Evolutionary conservation across 2,888 invertebrate genomes (phyloP).

Genomic region (Hydrotaea cyrtoneurina): DNA sequence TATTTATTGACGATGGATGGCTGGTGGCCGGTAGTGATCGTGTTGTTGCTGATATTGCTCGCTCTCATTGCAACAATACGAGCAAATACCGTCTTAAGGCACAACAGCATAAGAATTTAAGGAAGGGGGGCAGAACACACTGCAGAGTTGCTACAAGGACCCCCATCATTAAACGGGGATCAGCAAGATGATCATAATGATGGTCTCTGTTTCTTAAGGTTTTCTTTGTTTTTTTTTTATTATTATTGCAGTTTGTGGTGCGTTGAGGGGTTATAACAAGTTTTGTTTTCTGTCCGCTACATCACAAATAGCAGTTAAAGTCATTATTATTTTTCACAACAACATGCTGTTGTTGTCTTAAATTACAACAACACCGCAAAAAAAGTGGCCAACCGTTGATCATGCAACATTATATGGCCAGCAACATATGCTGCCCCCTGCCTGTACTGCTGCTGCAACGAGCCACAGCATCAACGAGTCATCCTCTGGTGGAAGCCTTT

Average conservation of each 20-base stretch:
- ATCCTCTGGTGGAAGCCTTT: neutral
- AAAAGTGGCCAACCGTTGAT: slow-evolving; percentile 14
- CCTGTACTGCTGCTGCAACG: neutral
- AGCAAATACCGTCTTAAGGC: neutral
- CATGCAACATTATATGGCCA: neutral
- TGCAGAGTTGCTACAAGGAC: slow-evolving; percentile 42
- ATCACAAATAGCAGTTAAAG: slow-evolving; percentile 22
- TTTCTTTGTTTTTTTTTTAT: neutral
- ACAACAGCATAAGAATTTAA: neutral
- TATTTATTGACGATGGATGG: slow-evolving; percentile 24
- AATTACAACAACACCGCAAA: slow-evolving; percentile 22
- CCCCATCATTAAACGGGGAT: slow-evolving; percentile 51
- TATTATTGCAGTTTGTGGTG: neutral
- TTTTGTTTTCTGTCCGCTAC: neutral
- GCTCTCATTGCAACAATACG: neutral
- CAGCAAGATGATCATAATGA: slow-evolving; percentile 50
- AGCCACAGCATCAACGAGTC: neutral
- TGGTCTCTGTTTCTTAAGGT: slow-evolving; percentile 15
- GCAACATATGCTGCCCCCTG: slow-evolving; percentile 8
- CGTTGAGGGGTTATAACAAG: slow-evolving; percentile 11
- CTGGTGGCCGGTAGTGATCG: neutral
- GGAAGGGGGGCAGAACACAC: neutral
- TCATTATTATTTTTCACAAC: slow-evolving; percentile 14
- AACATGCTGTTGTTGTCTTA: slow-evolving; percentile 21
- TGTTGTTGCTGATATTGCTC: neutral